Base-by-base conservation (phyloP, 2,888 invertebrate genomes). In the Xanthostigma xanthostigma region DNA sequence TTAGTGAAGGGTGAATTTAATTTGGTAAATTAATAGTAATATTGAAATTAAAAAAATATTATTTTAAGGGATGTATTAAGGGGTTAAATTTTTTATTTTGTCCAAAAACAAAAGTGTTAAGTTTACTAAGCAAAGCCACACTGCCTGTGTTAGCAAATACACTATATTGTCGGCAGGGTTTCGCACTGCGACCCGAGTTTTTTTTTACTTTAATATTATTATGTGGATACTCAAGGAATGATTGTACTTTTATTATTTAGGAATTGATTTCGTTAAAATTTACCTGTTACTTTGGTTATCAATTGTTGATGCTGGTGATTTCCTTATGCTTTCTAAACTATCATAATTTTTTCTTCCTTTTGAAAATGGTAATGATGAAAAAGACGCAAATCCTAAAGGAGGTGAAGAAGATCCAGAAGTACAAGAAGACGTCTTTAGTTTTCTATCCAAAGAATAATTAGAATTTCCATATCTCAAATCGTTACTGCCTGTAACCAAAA, bases 391-490 rank as follows among this genome's bases (percentile, higher is more conserved):
- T 11, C 64, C 64, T 36, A 77, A 70, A 49, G 78, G 76, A 48
- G 78, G 78, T 1, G 78, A 78, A 62, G 77, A 76, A 11, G 67
- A 63, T 14, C 73, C 65, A 6, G 59, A 63, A 39, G 59, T 62
- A 49, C 64, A 64, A 2, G 64, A 62, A 49, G 72, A 69, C 53
- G 70, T 64, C 52, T 3, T 17, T 17, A 73, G 62, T 64, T 74
- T 74, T 57, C 75, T 66, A 60, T 75, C 74, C 58, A 74, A 60
- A 46, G 74, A 74, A 60, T 72, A 72, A 60, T 71, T 72, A 55
- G 63, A 68, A 49, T 55, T 57, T 49, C 56, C 57, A 41, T 69
- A 70, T 47, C 71, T 66, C 49, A 74, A 64, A 59, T 75, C 75
- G 55, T 65, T 73, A 55, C 70, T 74, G 60, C 75, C 75, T 75